phyloP scores from a whole-genome alignment of 2,888 invertebrate species.

The Sialis lutaria region DNA sequence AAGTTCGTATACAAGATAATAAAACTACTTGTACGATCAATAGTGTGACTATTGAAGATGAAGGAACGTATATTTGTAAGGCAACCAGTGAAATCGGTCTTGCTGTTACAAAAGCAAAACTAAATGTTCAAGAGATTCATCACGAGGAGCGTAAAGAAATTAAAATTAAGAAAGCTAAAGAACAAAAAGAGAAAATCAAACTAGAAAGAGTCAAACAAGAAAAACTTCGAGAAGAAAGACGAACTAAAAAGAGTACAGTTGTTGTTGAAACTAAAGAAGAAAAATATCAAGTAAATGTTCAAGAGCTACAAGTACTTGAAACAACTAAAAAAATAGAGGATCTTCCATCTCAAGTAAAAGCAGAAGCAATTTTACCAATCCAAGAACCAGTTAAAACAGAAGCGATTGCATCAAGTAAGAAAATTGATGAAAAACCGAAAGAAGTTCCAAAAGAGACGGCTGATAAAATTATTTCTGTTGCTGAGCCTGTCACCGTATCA shows the following conservation, averaged over 20 bases:
- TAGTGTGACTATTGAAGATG: constrained; percentile 42
- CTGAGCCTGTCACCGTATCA: constrained; percentile 37
- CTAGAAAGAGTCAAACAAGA: constrained; percentile 30
- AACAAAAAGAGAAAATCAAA: constrained; percentile 31
- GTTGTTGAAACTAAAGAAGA: constrained; percentile 20
- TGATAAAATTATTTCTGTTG: constrained; percentile 31
- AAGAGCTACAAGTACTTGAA: constrained; percentile 35
- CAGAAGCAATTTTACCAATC: constrained; percentile 34
- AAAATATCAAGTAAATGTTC: constrained; percentile 29
- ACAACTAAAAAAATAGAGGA: constrained; percentile 35
- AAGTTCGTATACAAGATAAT: constrained; percentile 51
- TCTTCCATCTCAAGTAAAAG: constrained; percentile 26
- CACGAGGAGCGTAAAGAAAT: constrained; percentile 27
- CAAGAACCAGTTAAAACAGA: constrained; percentile 40
- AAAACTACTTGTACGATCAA: constrained; percentile 52
- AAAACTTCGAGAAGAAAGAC: constrained; percentile 23
- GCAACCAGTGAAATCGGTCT: constrained; percentile 73
- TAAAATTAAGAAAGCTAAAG: constrained; percentile 24
- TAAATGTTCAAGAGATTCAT: constrained; percentile 42
- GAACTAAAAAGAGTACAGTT: constrained; percentile 14
- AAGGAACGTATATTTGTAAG: constrained; percentile 68
- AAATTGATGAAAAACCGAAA: constrained; percentile 34
- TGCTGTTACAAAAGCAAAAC: constrained; percentile 58
- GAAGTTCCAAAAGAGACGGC: constrained; percentile 26
- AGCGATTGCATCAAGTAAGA: constrained; percentile 43